Conservation (phyloP, 1,140 invertebrate genomes). For the Odontomachus brunneus region DNA sequence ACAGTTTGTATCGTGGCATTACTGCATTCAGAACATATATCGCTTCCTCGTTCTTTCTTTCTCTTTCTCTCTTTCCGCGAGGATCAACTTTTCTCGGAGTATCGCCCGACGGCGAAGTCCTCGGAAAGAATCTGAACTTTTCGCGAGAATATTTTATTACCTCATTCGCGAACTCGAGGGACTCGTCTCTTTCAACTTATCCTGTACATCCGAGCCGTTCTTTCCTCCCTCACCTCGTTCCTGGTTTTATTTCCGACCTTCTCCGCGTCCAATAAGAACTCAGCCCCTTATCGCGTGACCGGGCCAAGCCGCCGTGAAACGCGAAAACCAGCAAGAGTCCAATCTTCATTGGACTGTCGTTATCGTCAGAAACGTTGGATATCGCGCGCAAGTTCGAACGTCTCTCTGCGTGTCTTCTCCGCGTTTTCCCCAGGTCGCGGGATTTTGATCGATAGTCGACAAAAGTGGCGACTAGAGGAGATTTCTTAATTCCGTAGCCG, state of each 20-base stretch:
- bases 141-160: conserved; percentile 55
- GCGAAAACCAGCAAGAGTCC: no score
- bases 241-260: conserved; percentile 11
- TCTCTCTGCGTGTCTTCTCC: no score
- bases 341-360: conserved; percentile 10
- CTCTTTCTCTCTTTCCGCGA: neutral
- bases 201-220: conserved; percentile 15
- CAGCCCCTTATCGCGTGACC: neutral
- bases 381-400: neutral
- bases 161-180: conserved; percentile 40
- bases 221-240: neutral
- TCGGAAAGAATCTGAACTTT: conserved; percentile 51
- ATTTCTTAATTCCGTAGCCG: conserved; percentile 29
- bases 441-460: conserved; percentile 19
- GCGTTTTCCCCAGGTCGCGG: neutral
- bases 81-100: conserved; percentile 29
- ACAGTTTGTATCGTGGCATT: neutral
- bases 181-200: conserved; percentile 49
- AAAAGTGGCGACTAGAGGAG: neutral
- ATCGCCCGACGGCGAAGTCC: conserved; percentile 13
- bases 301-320: neutral
- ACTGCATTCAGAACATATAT: neutral
- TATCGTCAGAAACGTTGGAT: neutral
- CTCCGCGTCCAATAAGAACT: conserved; percentile 11
- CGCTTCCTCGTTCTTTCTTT: conserved; percentile 5